Base-by-base conservation (phyloP, 2,797 vertebrate species). In the Serranus cabrilla region DNA sequence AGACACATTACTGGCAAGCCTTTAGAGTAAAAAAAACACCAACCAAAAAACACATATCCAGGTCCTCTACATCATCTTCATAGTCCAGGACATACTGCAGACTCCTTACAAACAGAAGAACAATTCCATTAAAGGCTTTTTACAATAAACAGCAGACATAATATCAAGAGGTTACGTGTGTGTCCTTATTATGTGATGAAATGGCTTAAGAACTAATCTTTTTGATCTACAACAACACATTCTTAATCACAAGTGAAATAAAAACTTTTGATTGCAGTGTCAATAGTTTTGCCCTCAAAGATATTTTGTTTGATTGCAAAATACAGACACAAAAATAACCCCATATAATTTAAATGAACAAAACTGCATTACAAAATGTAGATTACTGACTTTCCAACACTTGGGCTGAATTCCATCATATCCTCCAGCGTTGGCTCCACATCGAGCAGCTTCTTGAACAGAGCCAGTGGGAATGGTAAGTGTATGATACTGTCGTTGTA, bases 391-490 rank as follows among this genome's bases (percentile, higher is more conserved):
- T 82, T 92, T 88, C 94, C 97, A 80, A 95, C 79, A 64, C 60
- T 78, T 59, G 96, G 96, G 71, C 92, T 93, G 81, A 98, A 89
- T 74, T 98, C 97, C 79, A 91, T 95, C 86, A 99, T 87, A 78
- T 99, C 97, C 66, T 97, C 95, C 74, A 99, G 79, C 23, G 94
- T 94, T 2, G 96, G 95, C 73, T 96, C 93, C 47, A 95, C 92
- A 85, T 93, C 92, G n/a, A 98, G 88, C 23, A 99, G 93, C 89
- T 98, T 98, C 93, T 98, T 99, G 91, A 98, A 99, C 87, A 99
- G 94, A 74, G 94, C 97, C 94, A 97, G 89, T 54, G 97, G 97
- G 91, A 99, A 98, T n/a, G 96, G 96, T 65, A 99, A 92, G 82
- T 97, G 89, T 83, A 98, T 93, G 82, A 97, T 95, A 72, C 93